phyloP scores from a whole-genome alignment of 2,113 vertebrate species.

The Opisthocomus hoazin region DNA sequence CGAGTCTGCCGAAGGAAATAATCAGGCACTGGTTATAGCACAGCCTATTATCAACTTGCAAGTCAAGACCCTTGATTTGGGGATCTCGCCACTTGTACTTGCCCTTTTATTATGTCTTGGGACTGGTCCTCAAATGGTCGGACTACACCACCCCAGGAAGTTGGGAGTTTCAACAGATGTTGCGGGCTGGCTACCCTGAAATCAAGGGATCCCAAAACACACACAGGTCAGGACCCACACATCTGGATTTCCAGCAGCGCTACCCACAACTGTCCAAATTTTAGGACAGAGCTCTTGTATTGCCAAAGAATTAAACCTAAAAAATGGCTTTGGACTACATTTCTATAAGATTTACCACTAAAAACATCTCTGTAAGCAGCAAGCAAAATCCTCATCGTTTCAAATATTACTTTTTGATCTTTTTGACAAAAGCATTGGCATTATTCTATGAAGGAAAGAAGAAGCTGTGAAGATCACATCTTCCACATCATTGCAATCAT shows the following conservation, averaged over 20 bases:
- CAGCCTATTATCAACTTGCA: background rate
- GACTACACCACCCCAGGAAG: background rate
- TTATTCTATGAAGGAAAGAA: background rate
- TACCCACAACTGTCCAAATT: background rate
- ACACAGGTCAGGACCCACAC: background rate
- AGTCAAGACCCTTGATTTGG: background rate
- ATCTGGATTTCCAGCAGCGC: background rate
- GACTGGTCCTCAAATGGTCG: background rate
- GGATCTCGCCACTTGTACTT: background rate
- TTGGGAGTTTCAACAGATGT: background rate
- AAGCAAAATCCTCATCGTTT: background rate
- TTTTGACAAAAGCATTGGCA: background rate
- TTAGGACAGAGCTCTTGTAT: background rate
- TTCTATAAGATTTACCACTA: background rate
- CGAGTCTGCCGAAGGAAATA: background rate
- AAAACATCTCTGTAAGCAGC: background rate
- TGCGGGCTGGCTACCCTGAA: background rate
- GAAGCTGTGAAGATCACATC: background rate
- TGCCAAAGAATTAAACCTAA: background rate
- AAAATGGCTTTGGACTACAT: background rate
- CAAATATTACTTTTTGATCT: background rate
- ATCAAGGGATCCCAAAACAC: constrained; percentile 3
- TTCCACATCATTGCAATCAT: background rate
- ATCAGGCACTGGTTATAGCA: background rate
- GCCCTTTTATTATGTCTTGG: background rate